Base-by-base conservation (phyloP, 2,113 vertebrate genomes). In the Aptenodytes patagonicus region DNA sequence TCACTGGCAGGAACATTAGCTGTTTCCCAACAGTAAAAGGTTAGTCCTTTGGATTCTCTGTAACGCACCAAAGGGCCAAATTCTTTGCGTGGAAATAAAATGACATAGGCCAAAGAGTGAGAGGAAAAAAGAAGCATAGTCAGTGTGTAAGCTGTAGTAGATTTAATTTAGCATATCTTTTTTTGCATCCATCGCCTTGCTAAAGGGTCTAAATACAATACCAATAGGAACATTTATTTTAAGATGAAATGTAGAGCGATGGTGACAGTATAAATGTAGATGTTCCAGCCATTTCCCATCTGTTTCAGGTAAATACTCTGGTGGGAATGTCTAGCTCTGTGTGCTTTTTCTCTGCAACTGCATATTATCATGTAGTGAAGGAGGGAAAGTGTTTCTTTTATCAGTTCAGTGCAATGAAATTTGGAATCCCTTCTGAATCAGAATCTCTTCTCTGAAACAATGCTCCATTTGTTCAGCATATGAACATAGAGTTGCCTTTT, bases 1-100 rank as follows among this genome's bases (percentile, higher is more conserved):
- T 97, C 91, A 71, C 95, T 98, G 97, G 97, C 97, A 98, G 93
- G 94, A 98, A 92, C 11, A 26, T 96, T 97, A 96, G 95, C 90
- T 97, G 71, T 97, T 98, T 98, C 96, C 94, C 92, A 97, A 81
- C 38, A 89, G 38, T 95, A 87, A 97, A 97, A 98, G 81, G 58
- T 96, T 97, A 96, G 95, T 89, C 91, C 54, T 94, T 92, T 95
- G 86, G 92, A 97, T 94, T 95, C 84, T 95, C 95, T 94, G 73
- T 94, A 94, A 95, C 84, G 81, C 61, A 96, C 83, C 69, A 92
- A 94, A 94, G 77, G 76, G 42, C 91, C 94, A 97, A 93, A 93
- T 96, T 95, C 83, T 91, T 97, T 54, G 87, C 51, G 14, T 92
- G 89, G 92, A 94, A 93, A 93, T 88, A 52, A 93, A 96, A 79